Conservation (phyloP, 2,113 vertebrate species). For the Puntigrus tetrazona region DNA sequence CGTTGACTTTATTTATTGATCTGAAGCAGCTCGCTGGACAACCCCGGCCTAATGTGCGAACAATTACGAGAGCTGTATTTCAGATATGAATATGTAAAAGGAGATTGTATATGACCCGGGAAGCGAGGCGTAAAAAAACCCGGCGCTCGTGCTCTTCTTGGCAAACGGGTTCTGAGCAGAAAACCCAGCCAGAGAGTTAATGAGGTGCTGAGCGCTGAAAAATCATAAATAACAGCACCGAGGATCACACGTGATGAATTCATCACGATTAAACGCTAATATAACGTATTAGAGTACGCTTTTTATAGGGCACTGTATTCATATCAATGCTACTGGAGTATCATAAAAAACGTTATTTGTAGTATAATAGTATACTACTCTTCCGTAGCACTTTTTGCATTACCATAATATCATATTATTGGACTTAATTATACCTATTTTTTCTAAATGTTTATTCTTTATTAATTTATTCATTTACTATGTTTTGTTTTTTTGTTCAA, state of each 20-base stretch:
- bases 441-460: no score
- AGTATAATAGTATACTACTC: no score
- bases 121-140: conserved; percentile 65
- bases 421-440: no score
- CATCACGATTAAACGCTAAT: no score
- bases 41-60: conserved; percentile 43
- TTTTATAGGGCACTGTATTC: no score
- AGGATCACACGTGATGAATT: conserved; percentile 40
- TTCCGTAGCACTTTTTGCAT: background rate
- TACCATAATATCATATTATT: background rate
- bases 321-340: no score
- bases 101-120: conserved; percentile 64
- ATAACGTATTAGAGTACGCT: no score
- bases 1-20: no score
- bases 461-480: no score
- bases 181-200: conserved; percentile 71
- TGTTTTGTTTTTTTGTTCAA: no score
- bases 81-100: conserved; percentile 59
- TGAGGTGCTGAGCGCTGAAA: conserved; percentile 71
- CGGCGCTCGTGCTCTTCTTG: conserved; percentile 61
- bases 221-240: conserved; percentile 48
- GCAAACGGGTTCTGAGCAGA: conserved; percentile 54
- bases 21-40: no score
- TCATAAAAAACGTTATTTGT: no score
- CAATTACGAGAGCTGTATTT: conserved; percentile 50